These are phyloP conservation scores for Hemibagrus guttatus DNA, from an alignment of 2,797 vertebrate genomes.

Conservation along the genomic window DNA sequence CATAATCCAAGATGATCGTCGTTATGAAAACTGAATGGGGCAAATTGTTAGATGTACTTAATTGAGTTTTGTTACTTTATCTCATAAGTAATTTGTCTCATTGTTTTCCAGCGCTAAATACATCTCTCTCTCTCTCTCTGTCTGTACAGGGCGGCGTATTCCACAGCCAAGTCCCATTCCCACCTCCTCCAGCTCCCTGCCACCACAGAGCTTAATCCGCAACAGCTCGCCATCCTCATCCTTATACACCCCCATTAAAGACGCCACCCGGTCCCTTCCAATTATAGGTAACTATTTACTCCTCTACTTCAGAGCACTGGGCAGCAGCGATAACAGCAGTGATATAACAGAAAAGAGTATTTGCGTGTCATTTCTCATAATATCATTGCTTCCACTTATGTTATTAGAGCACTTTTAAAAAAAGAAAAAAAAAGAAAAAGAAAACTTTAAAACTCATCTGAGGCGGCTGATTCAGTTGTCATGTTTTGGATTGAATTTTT, in stretches of 20 bases:
- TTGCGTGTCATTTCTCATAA: no score
- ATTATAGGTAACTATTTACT: conserved; percentile 26
- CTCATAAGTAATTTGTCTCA: background rate
- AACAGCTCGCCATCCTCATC: conserved; percentile 13
- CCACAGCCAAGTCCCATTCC: conserved; percentile 2
- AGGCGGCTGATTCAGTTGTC: background rate
- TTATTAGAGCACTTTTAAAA: no score
- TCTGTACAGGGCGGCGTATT: conserved; percentile 19
- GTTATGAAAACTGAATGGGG: background rate
- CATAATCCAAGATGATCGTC: background rate
- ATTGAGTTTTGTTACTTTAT: background rate
- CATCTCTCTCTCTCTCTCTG: background rate
- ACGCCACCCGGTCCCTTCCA: background rate
- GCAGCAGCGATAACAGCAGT: background rate
- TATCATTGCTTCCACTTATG: background rate
- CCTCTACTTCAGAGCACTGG: background rate
- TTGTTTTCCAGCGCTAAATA: no score
- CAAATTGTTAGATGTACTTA: no score
- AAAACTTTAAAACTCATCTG: background rate
- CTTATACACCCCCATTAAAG: conserved; percentile 33
- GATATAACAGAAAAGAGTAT: no score
- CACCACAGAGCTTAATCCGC: background rate
- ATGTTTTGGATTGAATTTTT: background rate
- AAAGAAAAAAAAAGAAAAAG: no score
- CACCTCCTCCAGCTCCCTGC: background rate